phyloP scores from a whole-genome alignment of 2,113 vertebrate genomes.

The Cochlearius cochlearius region DNA sequence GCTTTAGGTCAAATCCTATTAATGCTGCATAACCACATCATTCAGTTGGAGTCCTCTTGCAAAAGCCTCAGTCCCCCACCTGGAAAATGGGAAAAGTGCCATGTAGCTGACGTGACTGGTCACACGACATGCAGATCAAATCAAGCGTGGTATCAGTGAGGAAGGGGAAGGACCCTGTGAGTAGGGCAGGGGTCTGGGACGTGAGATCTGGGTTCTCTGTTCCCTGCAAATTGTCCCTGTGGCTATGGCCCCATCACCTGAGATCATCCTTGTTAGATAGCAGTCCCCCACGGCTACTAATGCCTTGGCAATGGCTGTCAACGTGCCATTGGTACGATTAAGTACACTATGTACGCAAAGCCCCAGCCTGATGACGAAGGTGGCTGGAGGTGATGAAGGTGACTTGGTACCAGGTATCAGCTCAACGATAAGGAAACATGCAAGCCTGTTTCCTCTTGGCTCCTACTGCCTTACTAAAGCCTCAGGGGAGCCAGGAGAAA shows the following conservation, averaged over 20 bases:
- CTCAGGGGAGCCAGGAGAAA: neutral
- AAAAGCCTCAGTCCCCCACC: neutral
- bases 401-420: neutral
- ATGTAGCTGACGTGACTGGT: accelerated
- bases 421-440: neutral
- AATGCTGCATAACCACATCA: neutral
- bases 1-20: neutral
- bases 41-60: neutral
- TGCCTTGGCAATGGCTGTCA: neutral
- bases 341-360: neutral
- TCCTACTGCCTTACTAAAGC: neutral
- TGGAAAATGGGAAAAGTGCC: neutral
- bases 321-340: neutral
- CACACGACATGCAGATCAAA: accelerated
- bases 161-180: neutral
- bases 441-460: neutral
- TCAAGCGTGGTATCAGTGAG: neutral
- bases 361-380: neutral
- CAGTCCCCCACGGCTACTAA: neutral
- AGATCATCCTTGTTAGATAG: neutral
- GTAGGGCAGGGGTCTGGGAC: neutral
- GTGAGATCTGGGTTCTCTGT: neutral
- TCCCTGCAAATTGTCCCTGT: neutral
- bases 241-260: neutral
- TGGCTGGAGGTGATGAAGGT: neutral